Evolutionary conservation across 2,113 vertebrate species (phyloP), one percentile per base, ranked within the genome.

Genomic region (Strix aluco): DNA sequence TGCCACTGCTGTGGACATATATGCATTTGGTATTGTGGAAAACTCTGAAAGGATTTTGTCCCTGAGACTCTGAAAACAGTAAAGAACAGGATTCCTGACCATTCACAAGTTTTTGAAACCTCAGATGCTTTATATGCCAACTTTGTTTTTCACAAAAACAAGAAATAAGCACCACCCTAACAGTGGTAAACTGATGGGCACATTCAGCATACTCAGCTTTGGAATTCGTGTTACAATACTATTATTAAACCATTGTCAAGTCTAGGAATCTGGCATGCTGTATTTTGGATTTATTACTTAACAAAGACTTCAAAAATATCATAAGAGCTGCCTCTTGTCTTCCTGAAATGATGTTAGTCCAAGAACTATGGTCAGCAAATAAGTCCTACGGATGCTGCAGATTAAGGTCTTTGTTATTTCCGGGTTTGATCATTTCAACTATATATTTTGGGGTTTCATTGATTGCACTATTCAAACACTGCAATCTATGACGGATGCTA

Each of bases 401-500:
- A 93, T 95, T 69, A 63, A 71, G 20, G 36, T 77, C 71, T 94
- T 91, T 94, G 82, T 86, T 84, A 86, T 90, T 90, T 96, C 81
- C 3, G 6, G 67, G 52, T 46, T 11, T 90, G 84, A 94, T 90
- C 81, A 94, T 75, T 93, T 85, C 66, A 74, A 74, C 59, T 83
- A 71, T 88, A 94, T 96, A 94, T 95, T 97, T 93, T 84, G 81
- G 11, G 27, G 40, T 38, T 81, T 92, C 57, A 83, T 69, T 96
- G 92, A 96, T 96, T 97, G 82, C 91, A 54, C 85, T 86, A 96
- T 96, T 97, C 97, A 97, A 92, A 79, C 46, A n/a, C 18, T 72
- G 74, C 32, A 86, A 49, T 27, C 40, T 72, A 38, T 29, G 49
- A 72, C n/a, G 3, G 70, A 84, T 92, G 78, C 32, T 86, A 63